These are phyloP conservation scores for Ophioninae sp. DNA, from an alignment of 2,888 invertebrate species.

Conservation along the genomic window DNA sequence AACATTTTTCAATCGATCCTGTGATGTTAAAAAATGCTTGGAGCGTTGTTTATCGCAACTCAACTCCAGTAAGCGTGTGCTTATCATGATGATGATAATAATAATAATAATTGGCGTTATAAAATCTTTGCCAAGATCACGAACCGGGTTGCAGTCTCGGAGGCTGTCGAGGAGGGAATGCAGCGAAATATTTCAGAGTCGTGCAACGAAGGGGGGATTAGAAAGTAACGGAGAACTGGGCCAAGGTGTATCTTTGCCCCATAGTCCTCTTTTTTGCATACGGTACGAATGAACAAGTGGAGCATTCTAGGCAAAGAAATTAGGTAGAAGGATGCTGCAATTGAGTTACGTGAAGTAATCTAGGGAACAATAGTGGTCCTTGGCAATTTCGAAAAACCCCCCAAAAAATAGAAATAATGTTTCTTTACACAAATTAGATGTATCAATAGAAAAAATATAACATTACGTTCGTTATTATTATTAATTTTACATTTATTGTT, in stretches of 20 bases:
- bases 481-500: too few species aligned
- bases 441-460: too few species aligned
- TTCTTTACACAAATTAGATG: too few species aligned
- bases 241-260: slow-evolving; percentile 12
- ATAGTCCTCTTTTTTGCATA: not conserved
- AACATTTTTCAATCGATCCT: too few species aligned
- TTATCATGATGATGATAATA: not conserved
- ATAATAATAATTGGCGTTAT: not conserved
- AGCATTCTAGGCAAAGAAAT: not conserved
- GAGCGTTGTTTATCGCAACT: not conserved
- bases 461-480: too few species aligned
- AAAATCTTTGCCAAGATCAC: slow-evolving; percentile 32
- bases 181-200: slow-evolving; percentile 4
- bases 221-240: slow-evolving; percentile 14
- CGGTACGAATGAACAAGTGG: not conserved
- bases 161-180: not conserved
- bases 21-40: not conserved
- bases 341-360: too few species aligned
- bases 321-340: not conserved
- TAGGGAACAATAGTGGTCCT: too few species aligned
- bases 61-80: not conserved
- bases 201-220: not conserved
- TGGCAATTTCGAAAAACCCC: too few species aligned
- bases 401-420: too few species aligned
- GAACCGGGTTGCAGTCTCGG: slow-evolving; percentile 1